Evolutionary conservation across 2,113 vertebrate species (phyloP).

Genomic region (Nannospalax galili): DNA sequence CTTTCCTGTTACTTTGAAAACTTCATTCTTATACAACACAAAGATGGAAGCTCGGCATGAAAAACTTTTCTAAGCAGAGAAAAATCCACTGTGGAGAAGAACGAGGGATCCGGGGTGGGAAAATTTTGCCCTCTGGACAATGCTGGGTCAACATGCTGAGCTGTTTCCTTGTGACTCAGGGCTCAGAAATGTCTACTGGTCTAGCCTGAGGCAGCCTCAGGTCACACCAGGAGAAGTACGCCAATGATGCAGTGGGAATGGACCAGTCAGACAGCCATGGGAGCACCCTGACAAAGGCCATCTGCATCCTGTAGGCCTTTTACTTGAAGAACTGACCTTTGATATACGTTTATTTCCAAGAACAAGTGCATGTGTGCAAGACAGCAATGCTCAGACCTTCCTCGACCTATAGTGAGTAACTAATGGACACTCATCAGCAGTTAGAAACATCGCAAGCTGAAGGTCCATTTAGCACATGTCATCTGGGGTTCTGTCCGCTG

Average conservation of each 20-base stretch:
- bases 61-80: neutral
- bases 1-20: neutral
- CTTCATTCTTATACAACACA: neutral
- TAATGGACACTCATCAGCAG: neutral
- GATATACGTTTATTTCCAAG: neutral
- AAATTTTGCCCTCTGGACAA: neutral
- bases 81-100: neutral
- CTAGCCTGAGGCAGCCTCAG: accelerated
- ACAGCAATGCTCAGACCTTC: accelerated
- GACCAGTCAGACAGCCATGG: neutral
- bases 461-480: no score
- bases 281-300: accelerated
- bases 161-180: no score
- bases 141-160: neutral
- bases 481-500: no score
- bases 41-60: neutral
- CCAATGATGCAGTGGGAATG: no score
- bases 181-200: accelerated
- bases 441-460: neutral
- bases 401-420: no score
- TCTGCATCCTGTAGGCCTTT: accelerated
- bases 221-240: neutral
- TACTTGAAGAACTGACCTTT: neutral
- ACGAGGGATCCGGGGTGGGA: no score
- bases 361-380: accelerated